A percentile compares a stretch with the other conserved stretches of the same genome.
Evolutionary conservation across 2,797 vertebrate species (phyloP).

Genomic region (Amblyraja radiata): DNA sequence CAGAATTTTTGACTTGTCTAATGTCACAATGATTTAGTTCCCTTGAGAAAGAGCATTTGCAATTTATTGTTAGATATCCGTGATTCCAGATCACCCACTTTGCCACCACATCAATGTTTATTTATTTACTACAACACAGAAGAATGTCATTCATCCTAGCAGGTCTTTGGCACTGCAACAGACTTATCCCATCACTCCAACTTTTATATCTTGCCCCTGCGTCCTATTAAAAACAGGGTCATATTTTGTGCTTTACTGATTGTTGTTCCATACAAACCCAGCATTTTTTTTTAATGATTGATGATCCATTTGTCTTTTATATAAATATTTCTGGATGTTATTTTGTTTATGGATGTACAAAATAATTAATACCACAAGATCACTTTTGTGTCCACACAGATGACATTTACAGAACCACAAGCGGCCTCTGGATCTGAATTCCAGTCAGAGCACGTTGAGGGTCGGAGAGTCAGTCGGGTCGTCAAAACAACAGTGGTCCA

Average conservation of each 20-base stretch:
- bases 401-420: slow-evolving; percentile 71
- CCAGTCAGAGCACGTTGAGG: slow-evolving; percentile 77
- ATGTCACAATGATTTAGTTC: no score
- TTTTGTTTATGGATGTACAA: neutral
- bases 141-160: no score
- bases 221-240: neutral
- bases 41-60: no score
- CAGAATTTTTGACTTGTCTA: no score
- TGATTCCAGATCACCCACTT: no score
- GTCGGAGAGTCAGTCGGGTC: slow-evolving; percentile 91
- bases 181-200: no score
- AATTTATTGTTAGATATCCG: no score
- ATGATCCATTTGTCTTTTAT: neutral
- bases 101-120: no score
- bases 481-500: slow-evolving; percentile 83
- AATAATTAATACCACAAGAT: neutral
- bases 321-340: neutral
- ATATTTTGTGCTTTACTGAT: neutral
- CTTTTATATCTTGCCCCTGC: no score
- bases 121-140: no score
- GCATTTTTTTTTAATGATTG: neutral
- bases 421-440: slow-evolving; percentile 65
- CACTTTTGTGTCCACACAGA: slow-evolving; percentile 50
- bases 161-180: no score
- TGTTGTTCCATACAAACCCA: neutral